Percentiles rank a stretch among this genome's conserved stretches.
These are phyloP conservation scores for Drosophila athabasca DNA, from an alignment of 1,140 invertebrate genomes.

Conservation along the genomic window DNA sequence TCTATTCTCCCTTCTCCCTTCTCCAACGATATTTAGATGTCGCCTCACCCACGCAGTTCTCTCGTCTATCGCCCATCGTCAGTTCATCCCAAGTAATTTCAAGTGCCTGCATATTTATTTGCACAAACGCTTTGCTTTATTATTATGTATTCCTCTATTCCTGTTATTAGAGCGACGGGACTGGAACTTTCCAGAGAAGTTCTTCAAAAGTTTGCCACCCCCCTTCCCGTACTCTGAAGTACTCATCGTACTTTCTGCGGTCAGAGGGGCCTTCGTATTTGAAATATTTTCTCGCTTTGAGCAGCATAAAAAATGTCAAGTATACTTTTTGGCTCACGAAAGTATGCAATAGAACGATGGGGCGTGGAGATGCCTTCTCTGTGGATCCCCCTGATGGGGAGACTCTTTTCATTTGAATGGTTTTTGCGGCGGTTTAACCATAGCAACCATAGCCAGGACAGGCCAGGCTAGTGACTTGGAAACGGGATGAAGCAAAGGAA, in stretches of 20 bases:
- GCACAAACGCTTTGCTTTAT: constrained; percentile 76
- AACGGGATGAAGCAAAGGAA: not conserved
- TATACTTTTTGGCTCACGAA: constrained; percentile 67
- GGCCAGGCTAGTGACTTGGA: constrained; percentile 18
- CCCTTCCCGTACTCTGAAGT: constrained; percentile 5
- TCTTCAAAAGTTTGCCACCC: constrained; percentile 30
- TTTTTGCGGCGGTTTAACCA: constrained; percentile 12
- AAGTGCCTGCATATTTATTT: constrained; percentile 79
- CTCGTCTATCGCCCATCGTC: constrained; percentile 33
- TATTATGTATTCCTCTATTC: constrained; percentile 71
- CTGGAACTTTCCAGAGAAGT: constrained; percentile 31
- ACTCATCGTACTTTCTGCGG: constrained; percentile 40
- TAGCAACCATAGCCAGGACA: constrained; percentile 14
- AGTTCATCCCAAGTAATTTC: constrained; percentile 73
- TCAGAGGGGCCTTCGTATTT: constrained; percentile 54
- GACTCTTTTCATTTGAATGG: constrained; percentile 34
- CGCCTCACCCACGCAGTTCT: not conserved
- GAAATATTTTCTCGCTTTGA: constrained; percentile 60
- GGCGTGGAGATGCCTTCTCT: not conserved
- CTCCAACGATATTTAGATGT: constrained; percentile 62
- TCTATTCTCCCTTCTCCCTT: too few species aligned
- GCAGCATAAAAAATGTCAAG: constrained; percentile 64
- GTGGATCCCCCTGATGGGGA: not conserved
- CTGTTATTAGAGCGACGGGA: constrained; percentile 56
- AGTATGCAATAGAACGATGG: constrained; percentile 44